Base-by-base conservation (phyloP, 2,888 invertebrate species). In the Trichopria drosophilae region DNA sequence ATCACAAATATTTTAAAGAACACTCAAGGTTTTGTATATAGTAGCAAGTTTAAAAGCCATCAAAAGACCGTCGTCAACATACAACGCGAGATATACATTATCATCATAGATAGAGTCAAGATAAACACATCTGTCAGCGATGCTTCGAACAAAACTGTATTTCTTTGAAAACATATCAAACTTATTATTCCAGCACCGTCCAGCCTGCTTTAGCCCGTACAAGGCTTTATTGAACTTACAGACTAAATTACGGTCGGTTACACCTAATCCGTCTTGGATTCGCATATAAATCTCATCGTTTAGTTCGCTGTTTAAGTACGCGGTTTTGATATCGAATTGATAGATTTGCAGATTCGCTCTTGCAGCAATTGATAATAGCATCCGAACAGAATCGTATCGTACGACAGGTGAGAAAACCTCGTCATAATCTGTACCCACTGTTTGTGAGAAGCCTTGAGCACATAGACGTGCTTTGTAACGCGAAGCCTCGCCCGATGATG, bases 111-210 rank as follows among this genome's bases (percentile, higher is more conserved):
- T 6, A 6, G 12, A 9, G 20, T 18, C 36, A 4, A 31, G 9
- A 26, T 41, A 48, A 7, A 41, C 28, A 16, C 48, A 48, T 18
- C 35, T 35, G 5, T 42, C 47, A 32, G 32, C 40, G 7, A 32
- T 9, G 15, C 40, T 35, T 3, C 19, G 6, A 12, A 6, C 6
- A 5, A 43, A 35, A 15, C 32, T 43, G 19, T 31, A 50, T 3
- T 32, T 43, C 12, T 31, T 22, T 9, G 37, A 12, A 13, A 48
- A 42, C 19, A 7, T 23, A 1, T 19, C 34, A 34, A 48, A 48
- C 22, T 48, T 48, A n/a, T 48, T 12, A 9, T 48, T 48, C 29
- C 42, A 48, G 22, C 41, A 48, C 7, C 29, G 16, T 6, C 35
- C 28, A 1, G 49, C 22, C 16, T 42, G 42, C 37, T 50, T 49